Conservation (phyloP, 2,888 invertebrate species). For the Philereme vetulata region DNA sequence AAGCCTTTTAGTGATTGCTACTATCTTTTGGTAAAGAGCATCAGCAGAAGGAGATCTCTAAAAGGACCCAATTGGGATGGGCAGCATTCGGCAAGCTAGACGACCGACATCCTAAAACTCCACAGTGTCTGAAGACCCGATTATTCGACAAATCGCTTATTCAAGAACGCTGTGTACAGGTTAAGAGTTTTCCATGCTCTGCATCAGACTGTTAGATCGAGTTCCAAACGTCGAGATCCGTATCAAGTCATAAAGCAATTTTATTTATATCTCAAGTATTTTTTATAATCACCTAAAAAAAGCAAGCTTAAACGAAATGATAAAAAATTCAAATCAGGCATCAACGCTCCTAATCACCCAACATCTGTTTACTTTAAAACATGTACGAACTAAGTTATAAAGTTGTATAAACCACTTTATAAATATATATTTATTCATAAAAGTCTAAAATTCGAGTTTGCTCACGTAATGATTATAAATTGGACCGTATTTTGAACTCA, state of each 20-base stretch:
- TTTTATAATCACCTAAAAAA: conserved; percentile 1
- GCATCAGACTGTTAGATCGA: too few species aligned
- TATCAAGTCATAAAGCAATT: conserved; percentile 12
- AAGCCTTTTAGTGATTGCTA: too few species aligned
- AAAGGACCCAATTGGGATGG: too few species aligned
- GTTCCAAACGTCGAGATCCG: too few species aligned
- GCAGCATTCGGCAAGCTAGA: too few species aligned
- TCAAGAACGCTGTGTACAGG: too few species aligned
- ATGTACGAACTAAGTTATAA: conserved; percentile 9
- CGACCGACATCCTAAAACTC: too few species aligned
- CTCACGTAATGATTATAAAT: conserved; percentile 29
- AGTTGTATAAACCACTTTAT: conserved; percentile 22
- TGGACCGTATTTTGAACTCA: conserved; percentile 17
- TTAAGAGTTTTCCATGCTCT: too few species aligned
- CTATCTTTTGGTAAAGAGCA: too few species aligned
- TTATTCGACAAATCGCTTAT: too few species aligned
- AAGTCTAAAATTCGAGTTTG: conserved; percentile 17
- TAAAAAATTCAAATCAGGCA: conserved; percentile 18
- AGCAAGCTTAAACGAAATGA: conserved; percentile 9
- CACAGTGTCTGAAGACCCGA: too few species aligned
- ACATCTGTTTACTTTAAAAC: conserved; percentile 13
- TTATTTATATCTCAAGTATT: conserved; percentile 7
- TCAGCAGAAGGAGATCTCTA: too few species aligned
- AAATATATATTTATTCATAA: conserved; percentile 18
- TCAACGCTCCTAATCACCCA: conserved; percentile 1